Evolutionary conservation across 2,797 vertebrate species (phyloP).

Genomic region (Gobio occitaniae): DNA sequence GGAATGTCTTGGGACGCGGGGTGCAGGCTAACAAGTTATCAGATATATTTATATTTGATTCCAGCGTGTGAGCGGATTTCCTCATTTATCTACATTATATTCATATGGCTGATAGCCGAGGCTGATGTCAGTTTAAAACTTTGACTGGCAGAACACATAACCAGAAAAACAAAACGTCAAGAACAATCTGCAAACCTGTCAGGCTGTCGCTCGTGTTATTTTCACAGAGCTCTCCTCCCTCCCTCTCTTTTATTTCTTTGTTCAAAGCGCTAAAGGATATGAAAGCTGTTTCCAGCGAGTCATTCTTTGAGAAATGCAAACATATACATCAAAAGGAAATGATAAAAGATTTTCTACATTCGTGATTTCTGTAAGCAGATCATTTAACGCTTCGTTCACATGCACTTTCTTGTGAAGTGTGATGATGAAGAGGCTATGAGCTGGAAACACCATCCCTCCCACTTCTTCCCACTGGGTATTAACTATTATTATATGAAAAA

Average conservation of each 20-base stretch:
- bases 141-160: not conserved
- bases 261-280: not conserved
- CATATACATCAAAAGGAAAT: not conserved
- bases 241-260: not conserved
- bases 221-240: not conserved
- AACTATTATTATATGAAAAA: conserved; percentile 46
- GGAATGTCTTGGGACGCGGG: not conserved
- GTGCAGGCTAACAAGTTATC: not conserved
- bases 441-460: conserved; percentile 1
- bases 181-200: not conserved
- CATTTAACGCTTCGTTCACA: not conserved
- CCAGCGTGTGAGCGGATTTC: not conserved
- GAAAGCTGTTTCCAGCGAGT: not conserved
- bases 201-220: not conserved
- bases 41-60: not conserved
- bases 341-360: not conserved
- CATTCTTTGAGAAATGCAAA: not conserved
- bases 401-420: not conserved
- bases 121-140: not conserved
- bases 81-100: not conserved
- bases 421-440: not conserved
- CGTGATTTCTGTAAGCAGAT: not conserved
- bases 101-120: not conserved
- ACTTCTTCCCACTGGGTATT: conserved; percentile 30
- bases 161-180: conserved; percentile 15